These are phyloP conservation scores for Oedothorax gibbosus DNA, from an alignment of 1,140 invertebrate genomes.

Conservation along the genomic window DNA sequence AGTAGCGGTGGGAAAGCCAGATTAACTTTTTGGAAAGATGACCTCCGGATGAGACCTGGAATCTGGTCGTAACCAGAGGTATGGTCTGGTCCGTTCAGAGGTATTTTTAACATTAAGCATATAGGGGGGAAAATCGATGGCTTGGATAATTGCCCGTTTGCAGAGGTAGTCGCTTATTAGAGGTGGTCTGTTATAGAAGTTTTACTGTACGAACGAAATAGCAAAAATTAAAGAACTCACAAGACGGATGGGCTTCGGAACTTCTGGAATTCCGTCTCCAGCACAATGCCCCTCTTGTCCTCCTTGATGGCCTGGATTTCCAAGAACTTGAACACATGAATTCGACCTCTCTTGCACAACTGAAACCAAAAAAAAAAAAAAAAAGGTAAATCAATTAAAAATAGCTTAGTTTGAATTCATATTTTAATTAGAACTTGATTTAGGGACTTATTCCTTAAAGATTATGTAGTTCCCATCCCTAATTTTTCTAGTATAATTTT, in stretches of 20 bases:
- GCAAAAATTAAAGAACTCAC: conserved; percentile 45
- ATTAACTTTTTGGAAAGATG: too few species aligned
- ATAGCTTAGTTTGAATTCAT: neutral
- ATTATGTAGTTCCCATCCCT: neutral
- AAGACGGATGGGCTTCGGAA: conserved; percentile 63
- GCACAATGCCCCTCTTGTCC: conserved; percentile 68
- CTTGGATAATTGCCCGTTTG: too few species aligned
- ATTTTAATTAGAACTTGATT: too few species aligned
- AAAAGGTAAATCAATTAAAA: neutral
- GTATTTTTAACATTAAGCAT: too few species aligned
- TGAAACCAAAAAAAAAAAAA: conserved; percentile 70
- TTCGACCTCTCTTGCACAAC: conserved; percentile 89
- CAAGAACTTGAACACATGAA: conserved; percentile 94
- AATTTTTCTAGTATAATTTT: neutral
- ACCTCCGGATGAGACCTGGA: too few species aligned
- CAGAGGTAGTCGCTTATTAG: too few species aligned
- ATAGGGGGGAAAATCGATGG: too few species aligned
- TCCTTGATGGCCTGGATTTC: conserved; percentile 83
- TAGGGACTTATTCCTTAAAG: neutral
- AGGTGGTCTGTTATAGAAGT: too few species aligned
- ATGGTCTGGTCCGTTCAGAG: too few species aligned
- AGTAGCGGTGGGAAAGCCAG: too few species aligned
- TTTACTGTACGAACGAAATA: too few species aligned
- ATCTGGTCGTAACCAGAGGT: too few species aligned
- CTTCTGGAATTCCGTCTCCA: conserved; percentile 65